Evolutionary conservation across 2,797 vertebrate genomes (phyloP), one percentile per base, ranked within the genome.

Genomic region (Borostomias antarcticus): DNA sequence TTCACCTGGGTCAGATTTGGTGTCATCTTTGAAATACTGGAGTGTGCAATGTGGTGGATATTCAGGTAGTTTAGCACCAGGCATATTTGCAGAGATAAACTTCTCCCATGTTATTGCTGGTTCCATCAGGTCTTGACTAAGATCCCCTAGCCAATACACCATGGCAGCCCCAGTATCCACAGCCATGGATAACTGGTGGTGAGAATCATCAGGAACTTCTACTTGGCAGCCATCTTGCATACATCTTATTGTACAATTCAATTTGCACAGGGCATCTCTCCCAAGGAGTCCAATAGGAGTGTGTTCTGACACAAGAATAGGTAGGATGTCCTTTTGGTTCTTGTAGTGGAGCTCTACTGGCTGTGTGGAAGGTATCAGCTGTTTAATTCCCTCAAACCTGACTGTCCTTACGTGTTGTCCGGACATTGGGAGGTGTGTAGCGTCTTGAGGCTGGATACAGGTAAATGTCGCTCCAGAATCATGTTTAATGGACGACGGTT

Each of bases 341-440:
- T 52, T 28, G 8, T 25, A 2, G 11, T n/a, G 4, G 1, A 64
- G 13, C 15, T 4, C 5, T 17, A 64, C 43, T 13, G 29, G 13
- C 5, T 7, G 2, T 19, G 43, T 29, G 30, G 11, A 10, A 2
- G 58, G 32, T 5, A 61, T 11, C 13, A 64, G 25, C 62, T 30
- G 62, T n/a, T 15, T 29, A 13, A 28, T 4, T 50, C 62, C 62
- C 28, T 9, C 23, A 23, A 64, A 51, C 13, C 62, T 45, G 4
- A 64, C 13, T 30, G 62, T 64, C 28, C 48, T 51, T 7, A 50
- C 62, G 15, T 3, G n/a, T 15, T 64, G 23, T 23, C 28, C 28
- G 4, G 61, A 5, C 47, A 33, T 1, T 11, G 23, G 62, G 13
- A 64, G 40, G 37, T 63, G 61, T 2, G 15, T 10, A n/a, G 37